phyloP scores from a whole-genome alignment of 2,888 invertebrate species.

The Elmis aenea region DNA sequence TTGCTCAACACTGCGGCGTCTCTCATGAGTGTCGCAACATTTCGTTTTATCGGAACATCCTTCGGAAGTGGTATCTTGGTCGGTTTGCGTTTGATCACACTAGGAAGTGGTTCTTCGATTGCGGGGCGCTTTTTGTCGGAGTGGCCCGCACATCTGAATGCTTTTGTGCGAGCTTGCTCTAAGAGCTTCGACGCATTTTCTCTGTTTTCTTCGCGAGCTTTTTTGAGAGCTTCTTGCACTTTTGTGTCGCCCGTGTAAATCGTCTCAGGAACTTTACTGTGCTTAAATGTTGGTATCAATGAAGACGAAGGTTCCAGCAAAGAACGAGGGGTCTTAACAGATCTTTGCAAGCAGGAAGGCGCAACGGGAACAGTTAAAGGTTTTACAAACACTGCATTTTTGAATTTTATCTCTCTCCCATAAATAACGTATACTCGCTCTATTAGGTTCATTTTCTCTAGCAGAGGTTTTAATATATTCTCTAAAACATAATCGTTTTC shows the following conservation, averaged over 20 bases:
- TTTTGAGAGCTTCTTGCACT: conserved; percentile 23
- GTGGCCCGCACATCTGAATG: conserved; percentile 26
- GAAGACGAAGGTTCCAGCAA: conserved; percentile 18
- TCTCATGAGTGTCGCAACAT: conserved; percentile 50
- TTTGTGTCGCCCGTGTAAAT: conserved; percentile 23
- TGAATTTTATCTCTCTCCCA: conserved; percentile 7
- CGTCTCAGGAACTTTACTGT: conserved; percentile 23
- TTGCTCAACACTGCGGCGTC: conserved; percentile 50
- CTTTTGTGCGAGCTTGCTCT: conserved; percentile 27
- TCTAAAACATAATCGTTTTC: conserved; percentile 51
- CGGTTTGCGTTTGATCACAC: conserved; percentile 12
- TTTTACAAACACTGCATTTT: conserved; percentile 5
- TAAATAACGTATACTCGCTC: conserved; percentile 19
- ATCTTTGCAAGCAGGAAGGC: conserved; percentile 21
- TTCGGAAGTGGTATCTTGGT: conserved; percentile 20
- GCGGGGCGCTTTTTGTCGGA: conserved; percentile 11
- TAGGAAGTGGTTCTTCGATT: conserved; percentile 7
- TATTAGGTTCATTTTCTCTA: conserved; percentile 35
- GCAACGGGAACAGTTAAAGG: conserved; percentile 27
- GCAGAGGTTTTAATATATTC: conserved; percentile 50
- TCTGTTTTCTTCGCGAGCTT: conserved; percentile 28
- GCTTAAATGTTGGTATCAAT: conserved; percentile 17
- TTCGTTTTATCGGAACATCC: conserved; percentile 46
- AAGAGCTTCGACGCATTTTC: conserved; percentile 28
- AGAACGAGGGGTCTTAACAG: conserved; percentile 9